Evolutionary conservation across 2,113 vertebrate genomes (phyloP), one percentile per base, ranked within the genome.

Genomic region (Colinus virginianus): DNA sequence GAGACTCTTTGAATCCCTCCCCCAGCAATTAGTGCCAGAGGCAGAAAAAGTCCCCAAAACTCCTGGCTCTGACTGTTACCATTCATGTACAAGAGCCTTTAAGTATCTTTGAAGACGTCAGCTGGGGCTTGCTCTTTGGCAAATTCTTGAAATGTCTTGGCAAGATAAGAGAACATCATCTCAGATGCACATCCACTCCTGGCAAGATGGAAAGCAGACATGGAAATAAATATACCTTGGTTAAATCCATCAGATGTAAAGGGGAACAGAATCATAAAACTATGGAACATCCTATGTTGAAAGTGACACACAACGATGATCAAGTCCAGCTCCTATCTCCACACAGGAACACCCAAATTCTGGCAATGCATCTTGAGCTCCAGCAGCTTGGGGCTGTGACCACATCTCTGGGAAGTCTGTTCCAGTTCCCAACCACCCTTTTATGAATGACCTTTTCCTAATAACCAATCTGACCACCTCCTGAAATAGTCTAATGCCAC

Each of bases 31-130:
- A 84, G 51, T 61, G 62, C 25, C 75, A 92, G 56, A 79, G 59
- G 66, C 38, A 79, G 46, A 92, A 91, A 90, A 77, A 95, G 56
- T 69, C 62, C 16, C 61, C 28, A 42, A 67, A 87, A 75, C 58
- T 83, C 81, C 75, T 3, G 3, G 53, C 49, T 92, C 11, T 23
- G 32, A 45, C 22, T 63, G 17, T 71, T 71, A 21, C 11, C 9
- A 18, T 30, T 90, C 58, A 90, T 74, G 66, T 68, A 62, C 36
- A 64, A 88, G 25, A 30, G 63, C 32, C 32, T 11, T 1, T 55
- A 69, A 77, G 9, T 62, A 22, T 69, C 30, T 34, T 62, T 74
- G 53, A 87, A 76, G 58, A 61, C 58, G 26, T 48, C 66, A 93
- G 36, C 18, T 23, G n/a, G 53, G 89, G 23, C 8, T 89, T 79